Conservation (phyloP, 37 sponge, comb jelly and placozoan genomes). For the Cladorhizidae sp. region DNA sequence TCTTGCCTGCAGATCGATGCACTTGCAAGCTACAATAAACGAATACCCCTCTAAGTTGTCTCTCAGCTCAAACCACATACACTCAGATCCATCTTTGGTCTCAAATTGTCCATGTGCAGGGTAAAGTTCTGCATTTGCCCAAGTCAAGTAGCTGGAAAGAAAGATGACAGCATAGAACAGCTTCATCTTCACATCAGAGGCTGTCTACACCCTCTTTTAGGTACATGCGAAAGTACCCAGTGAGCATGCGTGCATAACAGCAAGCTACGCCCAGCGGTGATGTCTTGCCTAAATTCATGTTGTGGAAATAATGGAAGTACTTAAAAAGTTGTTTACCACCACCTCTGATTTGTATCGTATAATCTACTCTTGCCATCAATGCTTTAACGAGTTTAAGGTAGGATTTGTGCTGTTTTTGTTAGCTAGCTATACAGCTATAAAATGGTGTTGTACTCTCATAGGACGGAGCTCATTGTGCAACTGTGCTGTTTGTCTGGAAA, state of each 20-base stretch:
- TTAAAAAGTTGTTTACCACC: background rate
- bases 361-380: background rate
- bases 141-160: no score
- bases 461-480: constrained; percentile 28
- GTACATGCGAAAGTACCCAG: no score
- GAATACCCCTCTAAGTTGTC: background rate
- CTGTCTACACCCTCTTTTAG: no score
- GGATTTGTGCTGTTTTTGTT: background rate
- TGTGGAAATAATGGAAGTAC: background rate
- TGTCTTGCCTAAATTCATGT: no score
- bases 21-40: background rate
- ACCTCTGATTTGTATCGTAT: background rate
- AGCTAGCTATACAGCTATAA: background rate
- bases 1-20: background rate
- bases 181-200: no score
- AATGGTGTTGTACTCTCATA: background rate
- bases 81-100: constrained; percentile 10
- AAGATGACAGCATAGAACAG: no score
- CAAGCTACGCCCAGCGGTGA: no score
- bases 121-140: no score
- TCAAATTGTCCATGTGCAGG: constrained; percentile 13
- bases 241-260: no score
- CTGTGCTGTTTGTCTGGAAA: constrained; percentile 38
- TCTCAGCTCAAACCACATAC: constrained; percentile 23
- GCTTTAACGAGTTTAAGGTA: background rate